These are phyloP conservation scores for Dinothrombium tinctorium DNA, from an alignment of 1,140 invertebrate genomes.

Conservation along the genomic window DNA sequence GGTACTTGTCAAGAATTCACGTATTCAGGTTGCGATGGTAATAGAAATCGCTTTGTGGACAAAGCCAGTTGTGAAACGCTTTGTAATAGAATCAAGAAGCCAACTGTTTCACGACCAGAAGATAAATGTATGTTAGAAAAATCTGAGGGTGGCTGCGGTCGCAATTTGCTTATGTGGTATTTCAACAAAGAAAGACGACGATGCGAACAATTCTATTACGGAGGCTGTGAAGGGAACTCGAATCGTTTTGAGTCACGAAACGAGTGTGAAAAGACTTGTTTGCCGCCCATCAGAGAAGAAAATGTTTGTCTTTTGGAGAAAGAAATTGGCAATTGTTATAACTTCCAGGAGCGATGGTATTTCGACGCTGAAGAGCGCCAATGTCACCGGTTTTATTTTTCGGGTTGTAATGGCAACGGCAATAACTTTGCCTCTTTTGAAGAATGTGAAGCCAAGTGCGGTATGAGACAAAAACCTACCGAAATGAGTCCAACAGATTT, in stretches of 20 bases:
- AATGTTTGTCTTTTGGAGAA: conserved; percentile 36
- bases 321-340: conserved; percentile 41
- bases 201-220: conserved; percentile 45
- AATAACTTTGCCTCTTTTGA: conserved; percentile 47
- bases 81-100: conserved; percentile 20
- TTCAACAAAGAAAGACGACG: conserved; percentile 43
- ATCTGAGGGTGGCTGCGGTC: conserved; percentile 41
- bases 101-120: background rate
- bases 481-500: background rate
- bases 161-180: conserved; percentile 54
- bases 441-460: conserved; percentile 38
- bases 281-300: conserved; percentile 4
- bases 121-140: conserved; percentile 35
- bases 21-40: conserved; percentile 39
- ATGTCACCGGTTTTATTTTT: conserved; percentile 21
- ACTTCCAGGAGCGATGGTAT: conserved; percentile 36
- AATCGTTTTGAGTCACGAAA: conserved; percentile 58
- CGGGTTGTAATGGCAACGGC: conserved; percentile 34
- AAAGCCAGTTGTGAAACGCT: conserved; percentile 46
- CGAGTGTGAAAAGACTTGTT: conserved; percentile 46
- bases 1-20: conserved; percentile 39
- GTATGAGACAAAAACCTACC: conserved; percentile 12
- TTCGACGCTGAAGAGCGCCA: conserved; percentile 13
- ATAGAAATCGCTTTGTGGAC: conserved; percentile 58
- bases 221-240: conserved; percentile 63